Conservation (phyloP, 1,140 invertebrate genomes). For the Drosophila tristis region DNA sequence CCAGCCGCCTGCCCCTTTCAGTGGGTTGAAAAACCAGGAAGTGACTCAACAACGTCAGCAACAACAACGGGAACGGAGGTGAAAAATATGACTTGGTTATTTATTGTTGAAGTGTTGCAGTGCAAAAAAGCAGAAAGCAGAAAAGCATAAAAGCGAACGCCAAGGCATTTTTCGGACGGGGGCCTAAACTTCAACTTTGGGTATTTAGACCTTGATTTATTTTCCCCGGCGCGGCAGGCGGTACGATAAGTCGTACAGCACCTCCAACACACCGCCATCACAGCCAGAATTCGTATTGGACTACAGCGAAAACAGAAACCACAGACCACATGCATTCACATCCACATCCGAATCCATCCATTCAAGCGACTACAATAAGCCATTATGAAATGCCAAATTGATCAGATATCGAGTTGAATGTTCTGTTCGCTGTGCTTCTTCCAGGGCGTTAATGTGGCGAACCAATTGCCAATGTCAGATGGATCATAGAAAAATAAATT, state of each 20-base stretch:
- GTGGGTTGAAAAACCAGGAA: conserved; percentile 78
- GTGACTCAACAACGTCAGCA: conserved; percentile 76
- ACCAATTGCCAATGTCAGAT: conserved; percentile 44
- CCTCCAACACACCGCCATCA: conserved; percentile 14
- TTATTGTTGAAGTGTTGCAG: conserved; percentile 82
- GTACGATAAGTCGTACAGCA: conserved; percentile 31
- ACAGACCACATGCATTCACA: conserved; percentile 32
- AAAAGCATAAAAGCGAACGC: conserved; percentile 30
- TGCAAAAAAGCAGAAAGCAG: conserved; percentile 55
- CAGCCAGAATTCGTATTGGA: conserved; percentile 45
- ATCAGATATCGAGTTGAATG: conserved; percentile 33
- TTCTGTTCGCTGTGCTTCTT: conserved; percentile 12
- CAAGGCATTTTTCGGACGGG: conserved; percentile 25
- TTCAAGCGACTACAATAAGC: conserved; percentile 68
- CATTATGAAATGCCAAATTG: conserved; percentile 76
- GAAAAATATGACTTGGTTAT: conserved; percentile 83
- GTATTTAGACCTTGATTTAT: conserved; percentile 81
- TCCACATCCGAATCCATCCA: conserved; percentile 28
- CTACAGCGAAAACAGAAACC: conserved; percentile 32
- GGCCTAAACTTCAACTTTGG: conserved; percentile 76
- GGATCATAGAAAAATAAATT: conserved; percentile 49
- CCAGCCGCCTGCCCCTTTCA: conserved; percentile 12
- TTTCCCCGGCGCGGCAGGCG: conserved; percentile 69
- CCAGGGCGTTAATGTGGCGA: conserved; percentile 5
- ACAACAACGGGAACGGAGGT: conserved; percentile 57